Conservation (phyloP, 2,888 invertebrate species). For the Linnaemya vulpina region DNA sequence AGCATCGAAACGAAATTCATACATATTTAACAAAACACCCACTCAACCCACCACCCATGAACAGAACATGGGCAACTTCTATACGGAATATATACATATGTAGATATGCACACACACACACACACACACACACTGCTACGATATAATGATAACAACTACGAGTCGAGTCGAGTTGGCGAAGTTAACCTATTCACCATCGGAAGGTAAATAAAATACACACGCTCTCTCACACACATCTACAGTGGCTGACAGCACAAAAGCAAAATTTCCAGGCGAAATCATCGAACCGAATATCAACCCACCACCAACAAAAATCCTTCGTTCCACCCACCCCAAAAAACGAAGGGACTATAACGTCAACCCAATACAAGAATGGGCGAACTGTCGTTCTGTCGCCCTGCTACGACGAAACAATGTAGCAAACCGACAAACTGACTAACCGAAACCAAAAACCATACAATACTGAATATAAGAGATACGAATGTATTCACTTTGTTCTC, state of each 20-base stretch:
- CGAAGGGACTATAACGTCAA: constrained; percentile 48
- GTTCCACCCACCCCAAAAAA: constrained; percentile 33
- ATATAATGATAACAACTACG: constrained; percentile 56
- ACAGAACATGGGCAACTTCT: constrained; percentile 23
- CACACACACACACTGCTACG: background rate
- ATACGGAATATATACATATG: constrained; percentile 16
- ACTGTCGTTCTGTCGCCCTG: constrained; percentile 16
- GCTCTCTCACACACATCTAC: constrained; percentile 16
- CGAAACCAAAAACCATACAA: constrained; percentile 71
- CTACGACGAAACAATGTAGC: constrained; percentile 1
- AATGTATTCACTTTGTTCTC: constrained; percentile 59
- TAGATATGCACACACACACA: background rate
- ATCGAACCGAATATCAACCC: constrained; percentile 69
- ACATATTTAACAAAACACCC: constrained; percentile 42
- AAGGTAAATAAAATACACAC: constrained; percentile 66
- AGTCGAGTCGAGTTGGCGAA: constrained; percentile 67
- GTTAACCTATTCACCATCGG: constrained; percentile 71
- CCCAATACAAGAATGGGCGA: constrained; percentile 5
- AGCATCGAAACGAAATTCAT: constrained; percentile 29
- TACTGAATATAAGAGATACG: constrained; percentile 65
- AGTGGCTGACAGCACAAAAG: constrained; percentile 49
- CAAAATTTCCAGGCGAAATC: constrained; percentile 63
- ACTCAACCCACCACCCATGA: constrained; percentile 39
- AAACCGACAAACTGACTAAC: constrained; percentile 55
- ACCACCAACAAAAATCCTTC: constrained; percentile 49